Evolutionary conservation across 2,888 invertebrate species (phyloP).

Genomic region (Prenolepis imparis): DNA sequence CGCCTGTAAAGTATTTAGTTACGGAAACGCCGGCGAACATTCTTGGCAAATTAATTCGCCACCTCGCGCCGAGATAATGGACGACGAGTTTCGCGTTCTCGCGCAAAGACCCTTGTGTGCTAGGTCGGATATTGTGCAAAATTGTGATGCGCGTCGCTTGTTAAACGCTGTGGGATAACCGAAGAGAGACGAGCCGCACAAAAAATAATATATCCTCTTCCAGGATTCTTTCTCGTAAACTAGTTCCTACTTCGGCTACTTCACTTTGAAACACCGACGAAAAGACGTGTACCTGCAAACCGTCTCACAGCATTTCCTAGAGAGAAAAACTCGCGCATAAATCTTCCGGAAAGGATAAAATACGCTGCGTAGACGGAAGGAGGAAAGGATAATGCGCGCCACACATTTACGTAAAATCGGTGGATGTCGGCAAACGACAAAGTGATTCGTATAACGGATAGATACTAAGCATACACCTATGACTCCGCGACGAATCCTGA

Average conservation of each 20-base stretch:
- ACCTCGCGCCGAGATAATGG: conserved; percentile 33
- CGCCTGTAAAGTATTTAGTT: conserved; percentile 34
- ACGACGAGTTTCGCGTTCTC: conserved; percentile 21
- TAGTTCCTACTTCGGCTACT: conserved; percentile 15
- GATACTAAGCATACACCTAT: conserved; percentile 50
- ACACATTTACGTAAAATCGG: conserved; percentile 32
- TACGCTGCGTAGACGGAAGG: conserved; percentile 59
- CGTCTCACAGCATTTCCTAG: conserved; percentile 63
- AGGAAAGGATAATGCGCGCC: conserved; percentile 52
- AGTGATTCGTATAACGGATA: conserved; percentile 64
- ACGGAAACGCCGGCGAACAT: conserved; percentile 35
- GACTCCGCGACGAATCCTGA: not conserved
- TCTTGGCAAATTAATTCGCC: conserved; percentile 53
- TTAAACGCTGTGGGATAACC: conserved; percentile 22
- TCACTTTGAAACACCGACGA: conserved; percentile 66
- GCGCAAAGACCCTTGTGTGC: conserved; percentile 6
- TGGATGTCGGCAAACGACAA: conserved; percentile 53
- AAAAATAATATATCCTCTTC: conserved; percentile 40
- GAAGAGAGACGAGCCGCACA: not conserved
- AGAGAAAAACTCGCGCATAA: conserved; percentile 65
- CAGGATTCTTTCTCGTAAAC: conserved; percentile 35
- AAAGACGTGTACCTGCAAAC: conserved; percentile 51
- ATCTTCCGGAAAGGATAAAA: conserved; percentile 69
- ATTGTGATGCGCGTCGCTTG: conserved; percentile 38
- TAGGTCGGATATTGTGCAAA: conserved; percentile 39